A percentile compares a stretch with the other conserved stretches of the same genome.
Evolutionary conservation across 2,113 vertebrate genomes (phyloP).

Genomic region (Prunella fulvescens): DNA sequence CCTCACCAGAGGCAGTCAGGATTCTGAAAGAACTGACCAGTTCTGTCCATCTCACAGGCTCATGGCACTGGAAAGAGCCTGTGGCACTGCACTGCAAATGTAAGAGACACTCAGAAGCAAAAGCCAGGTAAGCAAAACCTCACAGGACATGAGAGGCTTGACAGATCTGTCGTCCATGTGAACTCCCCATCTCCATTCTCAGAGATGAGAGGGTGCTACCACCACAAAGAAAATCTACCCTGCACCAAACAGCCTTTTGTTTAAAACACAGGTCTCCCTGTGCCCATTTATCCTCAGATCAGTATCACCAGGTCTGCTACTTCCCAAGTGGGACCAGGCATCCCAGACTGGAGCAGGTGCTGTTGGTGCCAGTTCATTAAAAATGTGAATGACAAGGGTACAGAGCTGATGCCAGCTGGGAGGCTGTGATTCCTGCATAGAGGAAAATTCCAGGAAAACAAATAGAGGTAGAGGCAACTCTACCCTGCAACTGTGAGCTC

Average conservation of each 20-base stretch:
- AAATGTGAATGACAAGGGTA: background rate
- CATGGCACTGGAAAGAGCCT: background rate
- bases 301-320: background rate
- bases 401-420: background rate
- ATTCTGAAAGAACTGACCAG: background rate
- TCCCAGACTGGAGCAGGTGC: background rate
- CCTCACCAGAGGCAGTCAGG: background rate
- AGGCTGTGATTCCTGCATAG: background rate
- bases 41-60: background rate
- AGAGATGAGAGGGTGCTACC: background rate
- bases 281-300: background rate
- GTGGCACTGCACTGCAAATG: background rate
- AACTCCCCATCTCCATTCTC: background rate
- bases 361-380: background rate
- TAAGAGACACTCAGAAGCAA: background rate
- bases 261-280: background rate
- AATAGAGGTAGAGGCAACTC: background rate
- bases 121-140: background rate
- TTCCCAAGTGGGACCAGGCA: background rate
- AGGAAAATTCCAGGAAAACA: background rate
- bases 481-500: background rate
- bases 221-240: background rate
- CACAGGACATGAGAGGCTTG: background rate
- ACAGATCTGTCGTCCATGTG: background rate
- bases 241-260: background rate